These are phyloP conservation scores for Nasua narica DNA, from an alignment of 2,797 vertebrate species.

Conservation along the genomic window DNA sequence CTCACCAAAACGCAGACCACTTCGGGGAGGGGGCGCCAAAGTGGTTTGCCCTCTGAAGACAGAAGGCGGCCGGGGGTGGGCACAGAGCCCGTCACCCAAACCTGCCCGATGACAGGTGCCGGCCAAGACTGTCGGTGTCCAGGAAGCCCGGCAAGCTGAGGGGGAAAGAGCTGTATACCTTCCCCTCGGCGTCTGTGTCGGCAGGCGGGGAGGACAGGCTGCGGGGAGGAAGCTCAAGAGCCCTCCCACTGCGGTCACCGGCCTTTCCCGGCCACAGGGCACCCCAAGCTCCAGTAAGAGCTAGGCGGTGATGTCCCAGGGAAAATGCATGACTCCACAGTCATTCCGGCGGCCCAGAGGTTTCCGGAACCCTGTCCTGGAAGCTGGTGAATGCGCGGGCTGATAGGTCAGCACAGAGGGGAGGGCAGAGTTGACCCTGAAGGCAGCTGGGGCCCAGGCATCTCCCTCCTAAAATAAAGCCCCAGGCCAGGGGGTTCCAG, in stretches of 20 bases:
- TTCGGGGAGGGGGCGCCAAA: neutral
- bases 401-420: neutral
- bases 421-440: neutral
- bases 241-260: neutral
- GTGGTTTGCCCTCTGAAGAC: neutral
- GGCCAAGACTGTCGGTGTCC: rapidly evolving
- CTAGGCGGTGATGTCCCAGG: rapidly evolving
- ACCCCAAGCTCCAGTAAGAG: neutral
- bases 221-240: neutral
- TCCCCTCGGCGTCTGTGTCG: rapidly evolving
- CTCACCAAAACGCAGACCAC: neutral
- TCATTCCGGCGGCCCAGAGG: neutral
- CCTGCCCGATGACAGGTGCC: rapidly evolving
- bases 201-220: neutral
- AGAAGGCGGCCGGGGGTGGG: rapidly evolving
- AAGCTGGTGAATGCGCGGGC: neutral
- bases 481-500: neutral
- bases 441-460: neutral
- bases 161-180: rapidly evolving
- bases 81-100: neutral
- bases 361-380: neutral
- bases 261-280: neutral
- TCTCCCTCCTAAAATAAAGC: neutral
- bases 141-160: rapidly evolving
- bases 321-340: rapidly evolving